phyloP scores from a whole-genome alignment of 2,888 invertebrate species.

The Drosophila yooni region DNA sequence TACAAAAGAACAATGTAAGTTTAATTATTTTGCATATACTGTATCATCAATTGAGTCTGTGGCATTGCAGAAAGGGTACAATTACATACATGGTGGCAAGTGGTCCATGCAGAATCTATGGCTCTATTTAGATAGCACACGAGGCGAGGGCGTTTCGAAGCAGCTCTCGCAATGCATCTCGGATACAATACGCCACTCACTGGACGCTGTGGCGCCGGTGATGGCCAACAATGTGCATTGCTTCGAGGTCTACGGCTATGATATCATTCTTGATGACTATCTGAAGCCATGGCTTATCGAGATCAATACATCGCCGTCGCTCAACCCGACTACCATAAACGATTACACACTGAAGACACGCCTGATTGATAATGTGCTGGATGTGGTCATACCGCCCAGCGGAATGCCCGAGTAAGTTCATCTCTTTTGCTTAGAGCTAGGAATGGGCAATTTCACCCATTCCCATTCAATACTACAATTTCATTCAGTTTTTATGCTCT shows the following conservation, averaged over 20 bases:
- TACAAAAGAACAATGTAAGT: constrained; percentile 95
- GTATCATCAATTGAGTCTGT: background rate
- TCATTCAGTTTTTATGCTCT: background rate
- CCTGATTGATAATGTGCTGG: constrained; percentile 95
- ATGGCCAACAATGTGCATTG: constrained; percentile 96
- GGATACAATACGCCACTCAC: constrained; percentile 95
- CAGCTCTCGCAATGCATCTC: constrained; percentile 94
- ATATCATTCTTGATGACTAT: constrained; percentile 97
- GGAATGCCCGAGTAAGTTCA: constrained; percentile 90
- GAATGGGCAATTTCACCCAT: background rate
- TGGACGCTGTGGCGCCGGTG: constrained; percentile 96
- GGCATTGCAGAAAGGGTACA: constrained; percentile 90
- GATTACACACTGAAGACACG: constrained; percentile 97
- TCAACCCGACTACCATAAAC: constrained; percentile 97
- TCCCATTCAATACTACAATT: background rate
- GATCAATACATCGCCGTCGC: constrained; percentile 97
- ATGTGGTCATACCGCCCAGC: constrained; percentile 94
- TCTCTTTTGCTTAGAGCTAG: background rate
- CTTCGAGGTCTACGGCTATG: constrained; percentile 93
- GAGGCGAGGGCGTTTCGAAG: constrained; percentile 95
- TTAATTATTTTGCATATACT: background rate
- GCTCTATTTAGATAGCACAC: constrained; percentile 95
- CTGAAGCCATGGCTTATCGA: constrained; percentile 97
- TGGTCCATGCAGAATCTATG: constrained; percentile 96
- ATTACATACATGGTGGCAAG: constrained; percentile 97